Evolutionary conservation across 2,888 invertebrate genomes (phyloP).

Genomic region (Drosophila mulleri): DNA sequence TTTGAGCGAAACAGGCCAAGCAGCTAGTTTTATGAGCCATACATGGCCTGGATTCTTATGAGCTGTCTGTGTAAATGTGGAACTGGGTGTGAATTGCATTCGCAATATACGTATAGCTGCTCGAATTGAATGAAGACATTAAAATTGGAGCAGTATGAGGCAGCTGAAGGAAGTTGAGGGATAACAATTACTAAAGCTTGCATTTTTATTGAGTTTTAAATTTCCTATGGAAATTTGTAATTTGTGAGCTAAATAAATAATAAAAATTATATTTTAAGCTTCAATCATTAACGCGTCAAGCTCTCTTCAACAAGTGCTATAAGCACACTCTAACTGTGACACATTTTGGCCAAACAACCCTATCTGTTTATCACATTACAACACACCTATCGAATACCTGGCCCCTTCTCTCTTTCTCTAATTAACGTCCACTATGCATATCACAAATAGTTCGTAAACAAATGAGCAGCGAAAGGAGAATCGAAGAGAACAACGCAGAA

Average conservation of each 20-base stretch:
- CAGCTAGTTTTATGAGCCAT: slow-evolving; percentile 3
- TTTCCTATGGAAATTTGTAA: no score
- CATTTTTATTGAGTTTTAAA: not conserved
- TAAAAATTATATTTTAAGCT: no score
- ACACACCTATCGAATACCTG: not conserved
- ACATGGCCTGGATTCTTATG: slow-evolving; percentile 15
- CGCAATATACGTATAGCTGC: not conserved
- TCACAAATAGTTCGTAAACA: slow-evolving; percentile 70
- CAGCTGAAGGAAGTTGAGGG: not conserved
- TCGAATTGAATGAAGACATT: not conserved
- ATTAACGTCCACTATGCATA: slow-evolving; percentile 30
- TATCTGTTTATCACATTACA: slow-evolving; percentile 33
- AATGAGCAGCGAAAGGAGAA: slow-evolving; percentile 65
- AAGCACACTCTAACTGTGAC: not conserved
- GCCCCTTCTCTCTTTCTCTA: slow-evolving; percentile 5
- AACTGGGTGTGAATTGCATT: slow-evolving; percentile 4
- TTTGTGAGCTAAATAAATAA: no score
- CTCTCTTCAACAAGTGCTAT: no score
- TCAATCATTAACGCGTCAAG: no score
- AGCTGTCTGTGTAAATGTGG: not conserved
- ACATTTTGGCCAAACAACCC: slow-evolving; percentile 4
- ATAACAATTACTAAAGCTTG: not conserved
- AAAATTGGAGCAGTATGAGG: not conserved
- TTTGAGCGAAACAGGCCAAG: slow-evolving; percentile 9
- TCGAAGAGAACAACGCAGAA: slow-evolving; percentile 43